Base-by-base conservation (phyloP, 2,113 vertebrate species). In the Plestiodon gilberti region DNA sequence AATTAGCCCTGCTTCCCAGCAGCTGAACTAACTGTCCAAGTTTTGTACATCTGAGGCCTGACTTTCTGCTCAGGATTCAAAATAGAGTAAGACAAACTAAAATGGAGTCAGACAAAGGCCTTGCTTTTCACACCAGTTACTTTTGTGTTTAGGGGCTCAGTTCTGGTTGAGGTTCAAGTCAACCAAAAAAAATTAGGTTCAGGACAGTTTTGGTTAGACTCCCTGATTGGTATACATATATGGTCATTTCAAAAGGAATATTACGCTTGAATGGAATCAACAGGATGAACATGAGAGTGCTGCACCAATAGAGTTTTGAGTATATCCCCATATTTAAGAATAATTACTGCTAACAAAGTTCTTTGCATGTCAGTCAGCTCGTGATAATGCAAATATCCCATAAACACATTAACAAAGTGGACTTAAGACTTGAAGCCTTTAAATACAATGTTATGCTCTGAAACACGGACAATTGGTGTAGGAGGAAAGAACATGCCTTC, bases 371-470 rank as follows among this genome's bases (percentile, higher is more conserved):
- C 52, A 85, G 82, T 23, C 10, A 71, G 1, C 0, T 69, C 70
- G 78, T 30, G 87, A 64, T 65, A 90, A 83, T 7, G 1, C 30
- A 89, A 86, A 81, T 65, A 77, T 13, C 61, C 64, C 71, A 65
- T 43, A 90, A 85, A 57, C 25, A 38, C 30, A 33, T 18, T 88
- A 90, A 82, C 38, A 9, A 62, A 77, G 43, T 33, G 57, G 22
- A 40, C 30, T 48, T 87, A 85, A 92, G 52, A 78, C 80, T 61
- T 43, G 30, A 78, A 78, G 89, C 38, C 28, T 64, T 80, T 87
- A 78, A 38, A 69, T 1, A 73, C 0, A 0, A 30, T 14, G 40
- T 30, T 78, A 78, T 8, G 30, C 25, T 78, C 64, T 38, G 52
- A 57, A 69, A 85, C 69, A 43, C 28, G 69, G 80, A 59, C 22